Base-by-base conservation (phyloP, 2,113 vertebrate species). In the Carlito syrichta region DNA sequence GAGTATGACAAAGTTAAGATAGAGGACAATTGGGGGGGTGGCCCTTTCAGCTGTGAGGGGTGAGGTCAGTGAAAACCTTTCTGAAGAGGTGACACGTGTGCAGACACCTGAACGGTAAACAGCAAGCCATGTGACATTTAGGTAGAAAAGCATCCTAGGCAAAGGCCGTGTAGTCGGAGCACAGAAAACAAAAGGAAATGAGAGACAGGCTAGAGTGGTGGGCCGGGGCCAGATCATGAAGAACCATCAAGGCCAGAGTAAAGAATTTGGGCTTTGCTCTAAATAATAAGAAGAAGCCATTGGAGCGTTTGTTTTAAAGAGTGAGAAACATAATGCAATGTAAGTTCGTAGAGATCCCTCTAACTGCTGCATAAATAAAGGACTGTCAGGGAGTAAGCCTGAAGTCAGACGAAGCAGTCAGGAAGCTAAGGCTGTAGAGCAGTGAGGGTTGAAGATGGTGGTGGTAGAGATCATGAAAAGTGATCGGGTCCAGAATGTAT, bases 241-340 rank as follows among this genome's bases (percentile, higher is more conserved):
- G 54, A 89, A 66, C 16, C n/a, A 0, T 16, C 45, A 56, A 84
- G 54, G 71, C 52, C 38, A 69, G 69, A 66, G 9, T 5, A 9
- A 89, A 89, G 58, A 74, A 45, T 60, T n/a, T 54, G 69, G 38
- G 52, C 45, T 84, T 87, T 87, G 45, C 78, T 84, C 6, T 78
- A 56, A 56, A 45, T 71, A n/a, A 16, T 35, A 45, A 62, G 19
- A 81, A 69, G 30, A 62, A 77, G 32, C n/a, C 52, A 68, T 74
- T n/a, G 52, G 43, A 69, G 12, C 40, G 63, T 20, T 73, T 92
- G 17, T 66, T 82, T 17, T 58, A 13, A 63, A 73, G 56, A 45
- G n/a, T 12, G 23, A 79, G 45, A 74, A 54, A 66, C 4, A 11
- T 0, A 3, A 60, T 58, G 38, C 22, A 6, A 27, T n/a, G 1